Evolutionary conservation across 2,797 vertebrate species (phyloP).

Genomic region (Schizopygopsis malacanthus): DNA sequence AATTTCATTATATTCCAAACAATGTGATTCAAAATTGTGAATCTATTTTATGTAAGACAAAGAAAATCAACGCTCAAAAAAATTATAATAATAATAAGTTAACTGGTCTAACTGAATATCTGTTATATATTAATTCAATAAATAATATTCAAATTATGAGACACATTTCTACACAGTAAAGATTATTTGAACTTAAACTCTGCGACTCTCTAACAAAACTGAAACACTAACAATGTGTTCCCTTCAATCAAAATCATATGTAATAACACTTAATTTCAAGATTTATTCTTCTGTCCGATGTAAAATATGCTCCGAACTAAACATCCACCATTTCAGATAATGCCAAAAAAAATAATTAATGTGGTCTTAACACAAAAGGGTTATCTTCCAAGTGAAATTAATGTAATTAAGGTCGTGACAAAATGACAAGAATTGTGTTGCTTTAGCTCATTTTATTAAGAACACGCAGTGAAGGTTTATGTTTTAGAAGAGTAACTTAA

Average conservation of each 20-base stretch:
- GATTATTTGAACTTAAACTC: neutral
- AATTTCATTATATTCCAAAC: neutral
- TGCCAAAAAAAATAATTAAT: neutral
- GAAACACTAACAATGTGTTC: neutral
- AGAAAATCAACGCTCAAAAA: neutral
- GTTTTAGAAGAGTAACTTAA: neutral
- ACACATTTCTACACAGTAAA: neutral
- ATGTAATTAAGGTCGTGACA: neutral
- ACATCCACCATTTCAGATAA: neutral
- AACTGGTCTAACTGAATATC: neutral
- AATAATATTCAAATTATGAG: neutral
- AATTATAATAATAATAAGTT: neutral
- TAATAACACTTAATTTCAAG: neutral
- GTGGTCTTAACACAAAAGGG: neutral
- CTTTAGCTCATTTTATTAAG: neutral
- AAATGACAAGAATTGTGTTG: neutral
- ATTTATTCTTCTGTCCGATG: neutral
- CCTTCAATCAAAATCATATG: neutral
- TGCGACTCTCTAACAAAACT: neutral
- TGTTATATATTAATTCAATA: neutral
- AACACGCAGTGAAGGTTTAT: neutral
- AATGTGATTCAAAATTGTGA: neutral
- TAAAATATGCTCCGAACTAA: neutral
- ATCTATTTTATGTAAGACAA: neutral
- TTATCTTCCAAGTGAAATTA: neutral